Percentiles rank a stretch among this genome's conserved stretches.
Evolutionary conservation across 2,888 invertebrate species (phyloP).

Genomic region (Hipparchia semele): DNA sequence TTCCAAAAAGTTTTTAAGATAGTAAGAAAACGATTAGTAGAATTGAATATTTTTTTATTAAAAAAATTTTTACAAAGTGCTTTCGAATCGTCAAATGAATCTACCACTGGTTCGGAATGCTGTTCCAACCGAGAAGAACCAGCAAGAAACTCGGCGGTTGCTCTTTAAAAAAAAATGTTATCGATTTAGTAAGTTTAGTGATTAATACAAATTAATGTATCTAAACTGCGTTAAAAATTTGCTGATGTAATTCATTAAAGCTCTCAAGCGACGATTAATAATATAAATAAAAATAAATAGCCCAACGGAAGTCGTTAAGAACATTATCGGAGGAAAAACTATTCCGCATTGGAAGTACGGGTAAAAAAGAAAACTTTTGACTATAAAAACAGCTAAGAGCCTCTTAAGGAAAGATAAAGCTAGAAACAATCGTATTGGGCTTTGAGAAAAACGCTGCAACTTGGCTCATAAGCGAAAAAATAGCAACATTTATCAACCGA

Average conservation of each 20-base stretch:
- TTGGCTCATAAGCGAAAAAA: constrained; percentile 58
- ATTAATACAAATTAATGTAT: background rate
- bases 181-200: background rate
- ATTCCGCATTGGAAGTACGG: constrained; percentile 56
- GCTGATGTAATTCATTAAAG: constrained; percentile 27
- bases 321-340: constrained; percentile 51
- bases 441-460: constrained; percentile 51
- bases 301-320: constrained; percentile 42
- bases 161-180: too few relatives aligned
- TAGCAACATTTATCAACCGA: constrained; percentile 56
- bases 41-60: too few relatives aligned
- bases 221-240: constrained; percentile 7
- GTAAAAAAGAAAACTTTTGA: constrained; percentile 59
- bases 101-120: too few relatives aligned
- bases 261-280: constrained; percentile 16
- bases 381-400: constrained; percentile 67
- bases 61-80: too few relatives aligned
- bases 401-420: constrained; percentile 58
- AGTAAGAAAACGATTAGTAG: too few relatives aligned
- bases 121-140: too few relatives aligned
- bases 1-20: too few relatives aligned
- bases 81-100: too few relatives aligned
- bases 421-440: constrained; percentile 63
- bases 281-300: constrained; percentile 36
- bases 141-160: too few relatives aligned